A percentile compares a stretch with the other conserved stretches of the same genome.
phyloP scores from a whole-genome alignment of 1,140 invertebrate species.

The Hylaeus anthracinus region DNA sequence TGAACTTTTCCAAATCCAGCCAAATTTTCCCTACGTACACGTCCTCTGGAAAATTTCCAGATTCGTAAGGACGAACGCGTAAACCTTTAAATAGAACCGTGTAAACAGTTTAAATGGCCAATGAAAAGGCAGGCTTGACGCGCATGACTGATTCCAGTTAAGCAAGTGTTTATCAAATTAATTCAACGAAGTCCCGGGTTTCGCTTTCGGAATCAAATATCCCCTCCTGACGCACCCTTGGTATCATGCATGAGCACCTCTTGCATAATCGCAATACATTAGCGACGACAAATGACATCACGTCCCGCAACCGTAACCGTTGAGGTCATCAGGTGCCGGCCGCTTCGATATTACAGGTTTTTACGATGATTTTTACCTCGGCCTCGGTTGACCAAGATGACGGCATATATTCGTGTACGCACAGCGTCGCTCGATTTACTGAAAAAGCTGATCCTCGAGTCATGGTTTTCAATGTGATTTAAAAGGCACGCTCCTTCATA shows the following conservation, averaged over 20 bases:
- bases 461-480: slow-evolving; percentile 29
- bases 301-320: slow-evolving; percentile 51
- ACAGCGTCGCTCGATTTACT: slow-evolving; percentile 27
- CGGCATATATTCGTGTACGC: background rate
- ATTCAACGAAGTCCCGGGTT: slow-evolving; percentile 13
- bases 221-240: no score
- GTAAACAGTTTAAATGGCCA: background rate
- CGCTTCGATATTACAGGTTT: slow-evolving; percentile 49
- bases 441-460: slow-evolving; percentile 30
- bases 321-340: slow-evolving; percentile 60
- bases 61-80: background rate
- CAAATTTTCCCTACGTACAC: background rate
- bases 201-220: slow-evolving; percentile 29
- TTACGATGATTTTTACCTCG: slow-evolving; percentile 48
- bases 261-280: slow-evolving; percentile 57
- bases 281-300: slow-evolving; percentile 63
- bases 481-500: slow-evolving; percentile 24
- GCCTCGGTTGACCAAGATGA: slow-evolving; percentile 25
- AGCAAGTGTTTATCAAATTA: slow-evolving; percentile 3
- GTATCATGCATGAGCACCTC: slow-evolving; percentile 28
- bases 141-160: slow-evolving; percentile 9
- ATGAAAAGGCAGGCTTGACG: background rate
- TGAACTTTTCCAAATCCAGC: no score
- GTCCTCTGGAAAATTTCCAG: background rate
- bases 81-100: background rate